Base-by-base conservation (phyloP, 2,113 vertebrate species). In the Triplophysa dalaica region DNA sequence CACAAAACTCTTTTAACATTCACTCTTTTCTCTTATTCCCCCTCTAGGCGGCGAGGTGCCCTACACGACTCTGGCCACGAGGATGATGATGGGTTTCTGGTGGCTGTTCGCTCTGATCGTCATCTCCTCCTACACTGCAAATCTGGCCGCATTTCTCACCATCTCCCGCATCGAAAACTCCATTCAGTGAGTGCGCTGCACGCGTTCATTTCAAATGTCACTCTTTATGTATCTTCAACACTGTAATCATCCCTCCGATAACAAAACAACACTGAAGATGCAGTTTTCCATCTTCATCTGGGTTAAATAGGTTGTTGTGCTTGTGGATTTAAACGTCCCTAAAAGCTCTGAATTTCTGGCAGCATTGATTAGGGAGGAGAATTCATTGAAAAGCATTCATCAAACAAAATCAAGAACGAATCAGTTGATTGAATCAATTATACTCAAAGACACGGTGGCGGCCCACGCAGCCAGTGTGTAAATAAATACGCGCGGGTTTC, bases 31-130 rank as follows among this genome's bases (percentile, higher is more conserved):
- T 76, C 70, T 64, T 24, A 56, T 22, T 82, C 1, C 43, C 43
- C 48, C 87, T 52, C 10, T 85, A 99, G 97, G 97, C 83, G 97
- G 98, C 77, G 97, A 99, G 85, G 95, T 99, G 10, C 97, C 97
- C 0, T 99, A 98, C 70, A 98, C 96, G 58, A 98, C 97, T 14
- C 87, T 99, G 85, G 97, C 97, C 77, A 98, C 97, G 0, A 92
- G 98, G 82, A 97, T 99, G 96, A 98, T 99, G 97, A 98, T 99
- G 97, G 98, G 97, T 0, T 92, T 98, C 41, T 99, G 98, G 98
- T 99, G 98, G 98, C 94, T 99, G 64, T 99, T 99, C 85, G 97
- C 98, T 77, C 90, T 99, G 81, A 98, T 99, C 74, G 97, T 99
- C 87, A 98, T 99, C 89, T 99, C 97, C 29, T 99, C 97, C 14